Evolutionary conservation across 1,140 invertebrate species (phyloP).

Genomic region (Atta colombica): DNA sequence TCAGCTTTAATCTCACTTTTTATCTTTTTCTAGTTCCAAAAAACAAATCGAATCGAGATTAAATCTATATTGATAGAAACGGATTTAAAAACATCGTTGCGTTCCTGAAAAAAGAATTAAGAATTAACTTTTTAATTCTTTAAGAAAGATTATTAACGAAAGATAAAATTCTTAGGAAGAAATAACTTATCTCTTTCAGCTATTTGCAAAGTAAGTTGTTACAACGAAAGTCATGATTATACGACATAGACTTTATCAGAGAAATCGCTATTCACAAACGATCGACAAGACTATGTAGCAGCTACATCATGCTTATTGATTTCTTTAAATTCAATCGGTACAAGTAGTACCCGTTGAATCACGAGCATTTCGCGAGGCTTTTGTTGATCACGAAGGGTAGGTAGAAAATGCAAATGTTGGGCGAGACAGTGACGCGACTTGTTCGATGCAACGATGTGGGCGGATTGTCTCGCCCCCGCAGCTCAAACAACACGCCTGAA

Average conservation of each 20-base stretch:
- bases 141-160: background rate
- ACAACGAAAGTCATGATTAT: background rate
- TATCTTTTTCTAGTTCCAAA: no score
- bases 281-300: background rate
- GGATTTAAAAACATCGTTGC: background rate
- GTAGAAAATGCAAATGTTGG: constrained; percentile 48
- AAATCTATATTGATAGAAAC: no score
- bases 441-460: constrained; percentile 69
- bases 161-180: background rate
- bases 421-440: constrained; percentile 42
- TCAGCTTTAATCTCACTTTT: no score
- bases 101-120: background rate
- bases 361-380: background rate
- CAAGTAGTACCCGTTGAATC: constrained; percentile 27
- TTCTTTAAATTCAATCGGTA: constrained; percentile 46
- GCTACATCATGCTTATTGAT: constrained; percentile 48
- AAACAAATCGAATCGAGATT: no score
- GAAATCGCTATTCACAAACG: constrained; percentile 7
- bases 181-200: background rate
- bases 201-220: background rate
- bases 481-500: constrained; percentile 54
- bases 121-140: background rate
- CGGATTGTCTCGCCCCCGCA: constrained; percentile 77
- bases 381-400: constrained; percentile 36
- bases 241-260: background rate